These are phyloP conservation scores for Atta colombica DNA, from an alignment of 1,140 invertebrate genomes.

Conservation along the genomic window DNA sequence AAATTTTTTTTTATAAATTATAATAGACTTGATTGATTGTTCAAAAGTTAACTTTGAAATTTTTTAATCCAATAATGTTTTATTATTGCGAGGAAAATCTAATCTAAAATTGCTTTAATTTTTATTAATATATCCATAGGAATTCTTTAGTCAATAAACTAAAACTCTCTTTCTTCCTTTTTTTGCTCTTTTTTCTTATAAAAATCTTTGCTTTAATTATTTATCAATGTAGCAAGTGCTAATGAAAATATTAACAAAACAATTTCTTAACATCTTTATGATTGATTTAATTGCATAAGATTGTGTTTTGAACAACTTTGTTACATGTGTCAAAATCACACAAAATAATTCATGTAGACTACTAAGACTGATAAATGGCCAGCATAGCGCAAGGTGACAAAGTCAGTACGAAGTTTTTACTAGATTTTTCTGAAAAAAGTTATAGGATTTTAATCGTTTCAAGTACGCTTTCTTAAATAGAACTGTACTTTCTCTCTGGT, in stretches of 20 bases:
- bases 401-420: neutral
- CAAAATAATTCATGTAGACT: neutral
- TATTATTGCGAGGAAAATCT: neutral
- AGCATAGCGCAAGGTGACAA: neutral
- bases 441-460: slow-evolving; percentile 1
- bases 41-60: slow-evolving; percentile 3
- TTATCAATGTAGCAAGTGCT: neutral
- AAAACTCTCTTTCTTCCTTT: neutral
- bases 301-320: neutral
- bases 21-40: neutral
- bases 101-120: slow-evolving; percentile 24
- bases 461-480: neutral
- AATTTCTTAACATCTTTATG: slow-evolving; percentile 1
- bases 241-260: slow-evolving; percentile 7
- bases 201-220: neutral
- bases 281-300: slow-evolving; percentile 19
- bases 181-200: neutral
- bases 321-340: neutral
- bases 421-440: neutral
- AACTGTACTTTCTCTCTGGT: neutral
- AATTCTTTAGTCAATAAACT: neutral
- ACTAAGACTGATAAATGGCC: neutral
- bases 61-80: slow-evolving; percentile 1
- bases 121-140: neutral
- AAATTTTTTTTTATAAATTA: slow-evolving; percentile 9